A percentile compares a stretch with the other conserved stretches of the same genome.
These are phyloP conservation scores for Halotydeus destructor DNA, from an alignment of 1,140 invertebrate genomes.

Conservation along the genomic window DNA sequence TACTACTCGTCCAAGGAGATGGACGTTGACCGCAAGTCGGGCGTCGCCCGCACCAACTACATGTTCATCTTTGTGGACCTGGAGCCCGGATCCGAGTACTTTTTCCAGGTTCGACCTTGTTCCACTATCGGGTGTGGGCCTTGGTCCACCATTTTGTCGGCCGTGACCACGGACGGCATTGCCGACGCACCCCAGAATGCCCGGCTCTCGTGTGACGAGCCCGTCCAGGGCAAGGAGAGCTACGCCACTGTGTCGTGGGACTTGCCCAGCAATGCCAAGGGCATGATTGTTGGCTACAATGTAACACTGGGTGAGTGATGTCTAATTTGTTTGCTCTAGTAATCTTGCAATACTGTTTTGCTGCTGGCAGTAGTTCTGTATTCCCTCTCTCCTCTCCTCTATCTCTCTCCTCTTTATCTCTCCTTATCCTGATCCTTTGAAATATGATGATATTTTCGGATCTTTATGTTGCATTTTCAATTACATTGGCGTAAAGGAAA, in stretches of 20 bases:
- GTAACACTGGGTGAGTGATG: too few relatives aligned
- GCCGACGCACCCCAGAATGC: constrained; percentile 17
- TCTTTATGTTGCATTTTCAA: too few relatives aligned
- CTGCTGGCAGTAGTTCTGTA: too few relatives aligned
- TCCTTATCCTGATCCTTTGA: too few relatives aligned
- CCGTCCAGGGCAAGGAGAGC: constrained; percentile 9
- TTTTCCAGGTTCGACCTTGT: constrained; percentile 17
- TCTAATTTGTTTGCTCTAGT: background rate
- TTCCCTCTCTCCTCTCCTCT: too few relatives aligned
- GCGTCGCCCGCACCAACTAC: constrained; percentile 15
- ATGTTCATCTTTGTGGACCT: constrained; percentile 19
- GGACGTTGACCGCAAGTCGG: constrained; percentile 3
- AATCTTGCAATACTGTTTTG: too few relatives aligned
- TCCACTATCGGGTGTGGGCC: constrained; percentile 18
- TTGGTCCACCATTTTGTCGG: constrained; percentile 17
- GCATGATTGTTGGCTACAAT: constrained; percentile 18
- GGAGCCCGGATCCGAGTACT: constrained; percentile 17
- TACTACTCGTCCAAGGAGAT: constrained; percentile 14
- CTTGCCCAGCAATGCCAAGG: constrained; percentile 15
- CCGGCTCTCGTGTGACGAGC: constrained; percentile 14
- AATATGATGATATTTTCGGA: too few relatives aligned
- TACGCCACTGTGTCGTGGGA: constrained; percentile 18
- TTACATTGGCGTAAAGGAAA: too few relatives aligned
- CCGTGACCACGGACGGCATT: constrained; percentile 17
- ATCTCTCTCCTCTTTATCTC: too few relatives aligned